These are phyloP conservation scores for Melanostigma gelatinosum DNA, from an alignment of 2,113 vertebrate species.

Conservation along the genomic window DNA sequence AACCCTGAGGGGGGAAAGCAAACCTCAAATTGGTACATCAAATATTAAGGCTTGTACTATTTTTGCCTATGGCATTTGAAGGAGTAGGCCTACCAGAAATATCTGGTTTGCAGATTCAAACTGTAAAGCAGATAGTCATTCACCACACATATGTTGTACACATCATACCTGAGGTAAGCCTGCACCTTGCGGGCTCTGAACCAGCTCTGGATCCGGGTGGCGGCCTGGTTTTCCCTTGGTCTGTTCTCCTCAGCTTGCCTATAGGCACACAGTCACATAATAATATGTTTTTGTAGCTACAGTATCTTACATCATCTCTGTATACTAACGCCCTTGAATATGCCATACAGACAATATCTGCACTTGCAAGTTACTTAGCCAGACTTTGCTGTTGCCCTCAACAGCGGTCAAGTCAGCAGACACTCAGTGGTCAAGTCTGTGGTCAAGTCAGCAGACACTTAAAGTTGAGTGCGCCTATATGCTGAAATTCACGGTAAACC, in stretches of 20 bases:
- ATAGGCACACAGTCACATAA: constrained; percentile 16
- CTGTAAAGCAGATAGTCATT: background rate
- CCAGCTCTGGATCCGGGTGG: constrained; percentile 90
- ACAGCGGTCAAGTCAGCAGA: no score
- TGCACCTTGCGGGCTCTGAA: constrained; percentile 87
- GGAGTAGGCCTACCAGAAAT: background rate
- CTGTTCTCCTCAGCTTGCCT: constrained; percentile 85
- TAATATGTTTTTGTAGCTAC: background rate
- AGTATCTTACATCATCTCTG: background rate
- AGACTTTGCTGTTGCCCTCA: background rate
- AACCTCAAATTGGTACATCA: constrained; percentile 36
- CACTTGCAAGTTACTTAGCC: background rate
- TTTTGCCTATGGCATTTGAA: constrained; percentile 19
- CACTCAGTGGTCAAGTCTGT: no score
- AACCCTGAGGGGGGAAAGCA: constrained; percentile 9
- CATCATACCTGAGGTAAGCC: constrained; percentile 87
- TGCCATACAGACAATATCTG: background rate
- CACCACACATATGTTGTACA: background rate
- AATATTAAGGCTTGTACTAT: constrained; percentile 33
- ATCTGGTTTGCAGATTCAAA: constrained; percentile 9
- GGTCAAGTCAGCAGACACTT: no score
- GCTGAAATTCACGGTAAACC: no score
- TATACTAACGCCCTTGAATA: background rate
- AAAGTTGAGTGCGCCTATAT: no score
- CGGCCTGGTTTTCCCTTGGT: constrained; percentile 80